phyloP scores from a whole-genome alignment of 1,140 invertebrate species.

The Zaprionus capensis region DNA sequence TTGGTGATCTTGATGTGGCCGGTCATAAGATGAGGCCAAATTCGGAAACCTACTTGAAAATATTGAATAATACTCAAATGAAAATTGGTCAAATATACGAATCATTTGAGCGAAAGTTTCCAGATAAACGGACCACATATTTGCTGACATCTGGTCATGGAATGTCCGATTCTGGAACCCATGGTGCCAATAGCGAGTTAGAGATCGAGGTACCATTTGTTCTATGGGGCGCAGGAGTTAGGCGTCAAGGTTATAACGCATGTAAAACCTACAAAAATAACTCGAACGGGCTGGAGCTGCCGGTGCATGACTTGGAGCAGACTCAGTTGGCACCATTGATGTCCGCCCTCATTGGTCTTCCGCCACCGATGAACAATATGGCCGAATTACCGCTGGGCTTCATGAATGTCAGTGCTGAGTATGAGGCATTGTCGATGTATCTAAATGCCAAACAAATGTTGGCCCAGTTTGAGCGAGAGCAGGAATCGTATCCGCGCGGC shows the following conservation, averaged over 20 bases:
- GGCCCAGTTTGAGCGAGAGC: conserved; percentile 87
- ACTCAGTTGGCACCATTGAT: conserved; percentile 96
- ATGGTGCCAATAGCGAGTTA: conserved; percentile 93
- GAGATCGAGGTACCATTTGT: conserved; percentile 97
- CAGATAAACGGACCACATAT: conserved; percentile 93
- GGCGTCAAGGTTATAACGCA: background rate
- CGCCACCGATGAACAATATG: conserved; percentile 96
- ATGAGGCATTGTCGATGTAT: conserved; percentile 87
- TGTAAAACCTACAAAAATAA: background rate
- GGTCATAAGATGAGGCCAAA: conserved; percentile 96
- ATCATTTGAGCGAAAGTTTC: conserved; percentile 89
- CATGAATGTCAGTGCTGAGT: conserved; percentile 86
- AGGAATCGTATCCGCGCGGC: conserved; percentile 34
- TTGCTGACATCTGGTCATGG: conserved; percentile 99
- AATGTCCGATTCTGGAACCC: conserved; percentile 98
- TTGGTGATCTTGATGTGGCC: conserved; percentile 95
- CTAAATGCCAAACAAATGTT: conserved; percentile 90
- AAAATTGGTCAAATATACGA: conserved; percentile 89
- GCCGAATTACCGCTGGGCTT: conserved; percentile 88
- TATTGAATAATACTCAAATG: conserved; percentile 91
- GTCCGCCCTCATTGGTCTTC: conserved; percentile 92
- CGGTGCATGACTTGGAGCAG: conserved; percentile 89
- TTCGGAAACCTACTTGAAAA: conserved; percentile 92
- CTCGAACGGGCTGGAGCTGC: background rate
- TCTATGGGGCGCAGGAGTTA: conserved; percentile 95